These are phyloP conservation scores for Glyphotaelius pellucidus DNA, from an alignment of 2,888 invertebrate genomes.

Conservation along the genomic window DNA sequence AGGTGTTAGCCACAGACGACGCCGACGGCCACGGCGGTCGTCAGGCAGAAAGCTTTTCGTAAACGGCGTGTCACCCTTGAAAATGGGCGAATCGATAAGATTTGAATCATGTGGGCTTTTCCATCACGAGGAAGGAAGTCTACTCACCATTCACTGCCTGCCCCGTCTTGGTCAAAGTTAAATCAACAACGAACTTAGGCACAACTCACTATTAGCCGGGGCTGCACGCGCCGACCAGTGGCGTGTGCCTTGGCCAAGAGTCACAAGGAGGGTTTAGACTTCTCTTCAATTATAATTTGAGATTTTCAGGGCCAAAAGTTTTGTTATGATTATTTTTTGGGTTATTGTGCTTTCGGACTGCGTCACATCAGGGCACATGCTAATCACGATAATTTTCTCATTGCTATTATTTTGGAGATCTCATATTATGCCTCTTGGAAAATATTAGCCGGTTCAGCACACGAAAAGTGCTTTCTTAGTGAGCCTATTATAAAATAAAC, in stretches of 20 bases:
- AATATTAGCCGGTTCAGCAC: no score
- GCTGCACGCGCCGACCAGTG: constrained; percentile 25
- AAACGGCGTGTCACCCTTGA: constrained; percentile 40
- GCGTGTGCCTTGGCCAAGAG: neutral
- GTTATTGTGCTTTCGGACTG: no score
- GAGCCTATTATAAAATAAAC: neutral
- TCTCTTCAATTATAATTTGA: neutral
- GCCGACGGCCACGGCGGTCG: constrained; percentile 31
- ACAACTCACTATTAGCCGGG: constrained; percentile 39
- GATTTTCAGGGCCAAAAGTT: no score
- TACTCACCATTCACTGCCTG: constrained; percentile 3
- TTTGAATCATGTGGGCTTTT: constrained; percentile 48
- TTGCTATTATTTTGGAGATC: neutral
- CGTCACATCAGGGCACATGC: no score
- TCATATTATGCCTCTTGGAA: no score
- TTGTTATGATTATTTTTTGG: no score
- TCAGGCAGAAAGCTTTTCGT: constrained; percentile 29
- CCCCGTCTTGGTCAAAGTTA: constrained; percentile 26
- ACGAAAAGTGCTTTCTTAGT: no score
- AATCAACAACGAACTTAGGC: constrained; percentile 28
- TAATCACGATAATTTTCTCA: neutral
- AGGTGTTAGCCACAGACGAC: neutral
- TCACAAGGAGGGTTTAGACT: neutral
- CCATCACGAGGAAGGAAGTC: constrained; percentile 39
- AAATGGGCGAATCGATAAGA: constrained; percentile 49